A percentile compares a stretch with the other conserved stretches of the same genome.
These are phyloP conservation scores for Battus philenor DNA, from an alignment of 1,140 invertebrate species.

Conservation along the genomic window DNA sequence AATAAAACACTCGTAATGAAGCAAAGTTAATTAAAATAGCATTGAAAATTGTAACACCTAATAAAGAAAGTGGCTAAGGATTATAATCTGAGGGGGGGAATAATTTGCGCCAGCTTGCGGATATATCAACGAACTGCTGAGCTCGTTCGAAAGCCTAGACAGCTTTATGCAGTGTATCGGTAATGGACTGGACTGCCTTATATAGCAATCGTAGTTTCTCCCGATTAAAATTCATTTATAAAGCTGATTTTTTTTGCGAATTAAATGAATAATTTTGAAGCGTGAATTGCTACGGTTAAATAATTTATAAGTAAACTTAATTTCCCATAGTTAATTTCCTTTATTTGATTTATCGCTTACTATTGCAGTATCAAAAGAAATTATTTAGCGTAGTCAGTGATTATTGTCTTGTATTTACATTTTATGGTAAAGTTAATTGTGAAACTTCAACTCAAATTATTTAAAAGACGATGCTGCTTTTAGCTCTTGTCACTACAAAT, in stretches of 20 bases:
- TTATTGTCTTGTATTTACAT: no score
- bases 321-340: no score
- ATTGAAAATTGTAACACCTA: constrained; percentile 12
- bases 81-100: constrained; percentile 4
- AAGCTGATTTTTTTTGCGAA: constrained; percentile 8
- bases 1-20: no score
- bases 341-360: no score
- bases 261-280: constrained; percentile 9
- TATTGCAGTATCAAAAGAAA: no score
- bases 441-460: no score
- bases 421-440: no score
- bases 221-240: constrained; percentile 15
- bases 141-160: constrained; percentile 10
- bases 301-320: no score
- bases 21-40: constrained; percentile 2
- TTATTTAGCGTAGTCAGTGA: no score
- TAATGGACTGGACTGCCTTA: constrained; percentile 10
- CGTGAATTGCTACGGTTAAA: no score
- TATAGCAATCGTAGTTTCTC: constrained; percentile 8
- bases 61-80: constrained; percentile 8
- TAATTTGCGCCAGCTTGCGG: constrained; percentile 6
- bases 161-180: constrained; percentile 10
- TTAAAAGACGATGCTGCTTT: no score
- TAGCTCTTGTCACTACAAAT: no score
- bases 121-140: constrained; percentile 5